Evolutionary conservation across 2,113 vertebrate species (phyloP).

Genomic region (Callorhinus ursinus): DNA sequence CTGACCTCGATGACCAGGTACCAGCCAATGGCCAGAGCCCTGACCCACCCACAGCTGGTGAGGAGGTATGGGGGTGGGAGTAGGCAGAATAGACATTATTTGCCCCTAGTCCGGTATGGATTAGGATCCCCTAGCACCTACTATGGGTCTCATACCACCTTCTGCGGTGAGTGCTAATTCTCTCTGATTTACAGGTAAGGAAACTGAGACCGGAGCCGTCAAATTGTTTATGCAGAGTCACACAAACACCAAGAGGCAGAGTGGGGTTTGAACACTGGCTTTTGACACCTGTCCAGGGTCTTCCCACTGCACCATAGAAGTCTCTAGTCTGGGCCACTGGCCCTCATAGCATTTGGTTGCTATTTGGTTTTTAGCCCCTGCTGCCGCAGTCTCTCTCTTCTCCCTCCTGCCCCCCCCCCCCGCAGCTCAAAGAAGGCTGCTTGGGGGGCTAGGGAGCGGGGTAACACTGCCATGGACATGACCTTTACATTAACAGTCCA

Average conservation of each 20-base stretch:
- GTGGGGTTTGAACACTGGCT: neutral
- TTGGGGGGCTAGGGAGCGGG: neutral
- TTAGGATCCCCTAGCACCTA: neutral
- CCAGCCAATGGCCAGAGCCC: neutral
- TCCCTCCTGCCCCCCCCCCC: neutral
- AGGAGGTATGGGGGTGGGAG: neutral
- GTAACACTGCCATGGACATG: accelerated
- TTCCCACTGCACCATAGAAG: neutral
- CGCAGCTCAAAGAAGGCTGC: neutral
- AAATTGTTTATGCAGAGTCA: neutral
- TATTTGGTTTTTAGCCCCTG: neutral
- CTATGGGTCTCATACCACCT: neutral
- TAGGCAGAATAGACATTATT: neutral
- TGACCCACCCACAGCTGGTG: neutral
- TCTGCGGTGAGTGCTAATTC: neutral
- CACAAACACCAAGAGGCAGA: neutral
- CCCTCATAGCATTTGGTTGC: neutral
- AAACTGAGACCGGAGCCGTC: neutral
- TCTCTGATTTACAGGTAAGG: neutral
- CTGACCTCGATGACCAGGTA: neutral
- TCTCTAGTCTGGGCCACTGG: neutral
- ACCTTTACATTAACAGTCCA: slow-evolving; percentile 73
- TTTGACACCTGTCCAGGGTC: neutral
- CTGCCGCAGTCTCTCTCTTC: neutral
- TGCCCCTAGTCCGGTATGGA: neutral